Evolutionary conservation across 2,797 vertebrate species (phyloP).

Genomic region (Babyrousa celebensis): DNA sequence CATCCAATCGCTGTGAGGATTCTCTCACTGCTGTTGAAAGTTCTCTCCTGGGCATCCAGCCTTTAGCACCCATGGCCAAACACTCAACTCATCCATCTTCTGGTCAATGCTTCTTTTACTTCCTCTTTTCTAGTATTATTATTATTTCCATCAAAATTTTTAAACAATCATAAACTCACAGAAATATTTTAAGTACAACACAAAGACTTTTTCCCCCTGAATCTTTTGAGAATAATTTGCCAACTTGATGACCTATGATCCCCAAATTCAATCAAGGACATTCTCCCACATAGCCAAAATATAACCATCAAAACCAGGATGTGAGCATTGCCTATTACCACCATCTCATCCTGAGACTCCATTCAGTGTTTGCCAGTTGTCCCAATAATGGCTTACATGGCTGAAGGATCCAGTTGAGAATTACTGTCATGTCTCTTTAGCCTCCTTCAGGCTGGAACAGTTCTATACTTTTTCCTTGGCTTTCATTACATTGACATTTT

Average conservation of each 20-base stretch:
- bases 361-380: not conserved
- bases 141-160: not conserved
- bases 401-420: not conserved
- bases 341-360: not conserved
- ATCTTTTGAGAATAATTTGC: not conserved
- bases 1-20: not conserved
- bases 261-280: not conserved
- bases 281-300: not conserved
- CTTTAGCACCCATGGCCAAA: not conserved
- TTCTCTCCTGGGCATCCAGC: not conserved
- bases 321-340: not conserved
- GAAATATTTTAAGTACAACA: not conserved
- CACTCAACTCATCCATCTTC: not conserved
- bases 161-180: not conserved
- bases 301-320: not conserved
- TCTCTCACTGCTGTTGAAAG: not conserved
- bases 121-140: conserved; percentile 1
- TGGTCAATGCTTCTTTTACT: not conserved
- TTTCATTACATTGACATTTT: not conserved
- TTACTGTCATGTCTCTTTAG: not conserved
- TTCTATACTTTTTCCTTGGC: not conserved
- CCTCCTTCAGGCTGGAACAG: not conserved
- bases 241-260: not conserved
- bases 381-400: not conserved
- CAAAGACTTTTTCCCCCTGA: not conserved